Percentiles rank a stretch among this genome's conserved stretches.
phyloP scores from a whole-genome alignment of 2,888 invertebrate genomes.

The Hydrotaea cyrtoneurina region DNA sequence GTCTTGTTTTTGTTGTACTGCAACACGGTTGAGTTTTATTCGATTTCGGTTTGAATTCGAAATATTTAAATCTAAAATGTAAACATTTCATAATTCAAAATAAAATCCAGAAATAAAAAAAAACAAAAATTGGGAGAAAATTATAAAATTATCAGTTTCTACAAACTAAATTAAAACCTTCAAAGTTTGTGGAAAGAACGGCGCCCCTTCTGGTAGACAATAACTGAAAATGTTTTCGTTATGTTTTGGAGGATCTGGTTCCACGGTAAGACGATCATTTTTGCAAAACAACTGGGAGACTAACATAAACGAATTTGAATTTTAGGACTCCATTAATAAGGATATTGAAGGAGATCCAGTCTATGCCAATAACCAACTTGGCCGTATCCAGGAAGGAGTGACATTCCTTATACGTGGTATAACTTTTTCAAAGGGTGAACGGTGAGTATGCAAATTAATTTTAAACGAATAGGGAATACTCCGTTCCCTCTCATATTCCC shows the following conservation, averaged over 20 bases:
- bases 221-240: neutral
- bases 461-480: too few species aligned
- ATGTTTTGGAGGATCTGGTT: constrained; percentile 47
- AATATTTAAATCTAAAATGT: neutral
- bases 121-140: neutral
- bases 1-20: too few species aligned
- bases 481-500: too few species aligned
- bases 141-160: neutral
- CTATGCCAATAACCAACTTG: constrained; percentile 42
- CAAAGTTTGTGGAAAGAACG: neutral
- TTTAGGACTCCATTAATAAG: constrained; percentile 51
- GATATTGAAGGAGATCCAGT: constrained; percentile 43
- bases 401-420: constrained; percentile 37
- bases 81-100: neutral
- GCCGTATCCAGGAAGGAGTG: constrained; percentile 44
- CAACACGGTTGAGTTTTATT: too few species aligned
- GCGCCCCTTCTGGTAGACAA: neutral
- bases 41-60: too few species aligned
- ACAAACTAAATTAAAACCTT: too few species aligned
- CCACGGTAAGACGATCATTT: constrained; percentile 33
- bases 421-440: constrained; percentile 29
- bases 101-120: neutral
- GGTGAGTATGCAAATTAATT: constrained; percentile 39
- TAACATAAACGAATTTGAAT: neutral
- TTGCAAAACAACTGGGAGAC: neutral